phyloP scores from a whole-genome alignment of 1,140 invertebrate genomes.

The Drosophila mayri region DNA sequence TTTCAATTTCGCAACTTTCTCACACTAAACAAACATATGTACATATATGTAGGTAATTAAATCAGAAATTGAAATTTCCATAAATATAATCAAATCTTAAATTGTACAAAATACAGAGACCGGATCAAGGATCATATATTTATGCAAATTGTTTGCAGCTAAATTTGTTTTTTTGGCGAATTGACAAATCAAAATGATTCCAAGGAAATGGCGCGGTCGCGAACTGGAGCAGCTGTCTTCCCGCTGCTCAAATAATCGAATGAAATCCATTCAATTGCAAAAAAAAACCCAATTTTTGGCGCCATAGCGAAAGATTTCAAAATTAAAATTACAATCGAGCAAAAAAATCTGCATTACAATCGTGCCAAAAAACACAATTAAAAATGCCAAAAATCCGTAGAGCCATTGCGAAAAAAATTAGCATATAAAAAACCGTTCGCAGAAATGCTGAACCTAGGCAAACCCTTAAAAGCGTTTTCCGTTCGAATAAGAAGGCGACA shows the following conservation, averaged over 20 bases:
- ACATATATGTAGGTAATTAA: not conserved
- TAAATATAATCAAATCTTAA: constrained; percentile 36
- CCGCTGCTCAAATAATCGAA: constrained; percentile 55
- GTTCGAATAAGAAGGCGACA: constrained; percentile 35
- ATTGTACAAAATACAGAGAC: constrained; percentile 34
- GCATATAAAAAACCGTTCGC: constrained; percentile 72
- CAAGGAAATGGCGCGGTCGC: constrained; percentile 40
- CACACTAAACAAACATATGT: constrained; percentile 12
- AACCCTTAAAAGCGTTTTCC: constrained; percentile 51
- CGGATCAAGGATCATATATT: constrained; percentile 12
- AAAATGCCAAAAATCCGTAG: constrained; percentile 64
- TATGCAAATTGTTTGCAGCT: constrained; percentile 56
- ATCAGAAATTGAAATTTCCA: constrained; percentile 34
- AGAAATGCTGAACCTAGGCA: constrained; percentile 58
- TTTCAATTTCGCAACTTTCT: constrained; percentile 9
- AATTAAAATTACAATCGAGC: constrained; percentile 77
- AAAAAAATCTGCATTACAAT: constrained; percentile 84
- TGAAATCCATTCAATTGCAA: constrained; percentile 74
- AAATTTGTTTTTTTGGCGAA: constrained; percentile 13
- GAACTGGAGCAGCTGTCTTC: constrained; percentile 57
- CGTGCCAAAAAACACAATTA: constrained; percentile 73
- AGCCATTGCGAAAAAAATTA: constrained; percentile 56
- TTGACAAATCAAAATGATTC: constrained; percentile 15
- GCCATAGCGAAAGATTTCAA: constrained; percentile 45
- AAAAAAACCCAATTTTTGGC: constrained; percentile 60